A percentile compares a stretch with the other conserved stretches of the same genome.
Evolutionary conservation across 1,140 invertebrate genomes (phyloP).

Genomic region (Calephelis virginiensis): DNA sequence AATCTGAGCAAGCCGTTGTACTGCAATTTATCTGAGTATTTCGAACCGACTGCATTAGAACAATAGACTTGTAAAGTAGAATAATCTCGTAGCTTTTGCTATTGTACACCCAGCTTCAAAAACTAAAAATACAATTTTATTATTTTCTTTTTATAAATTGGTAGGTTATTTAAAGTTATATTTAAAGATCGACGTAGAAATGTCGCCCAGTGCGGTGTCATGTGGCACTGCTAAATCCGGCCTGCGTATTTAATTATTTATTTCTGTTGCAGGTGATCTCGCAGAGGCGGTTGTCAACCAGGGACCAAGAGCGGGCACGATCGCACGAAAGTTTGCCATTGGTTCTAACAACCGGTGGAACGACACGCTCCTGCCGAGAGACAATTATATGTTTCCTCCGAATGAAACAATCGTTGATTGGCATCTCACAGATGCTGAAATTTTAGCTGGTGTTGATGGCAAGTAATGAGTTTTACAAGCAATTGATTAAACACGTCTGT

Average conservation of each 20-base stretch:
- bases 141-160: no score
- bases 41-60: no score
- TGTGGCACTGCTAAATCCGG: no score
- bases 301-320: constrained; percentile 69
- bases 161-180: no score
- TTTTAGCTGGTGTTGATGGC: constrained; percentile 84
- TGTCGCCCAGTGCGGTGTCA: no score
- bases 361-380: constrained; percentile 79
- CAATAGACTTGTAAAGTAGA: no score
- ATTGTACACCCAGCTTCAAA: no score
- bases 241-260: no score
- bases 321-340: constrained; percentile 61
- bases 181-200: neutral
- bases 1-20: no score
- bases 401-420: constrained; percentile 70
- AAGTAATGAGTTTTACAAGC: constrained; percentile 26
- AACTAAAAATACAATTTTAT: no score
- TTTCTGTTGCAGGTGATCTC: constrained; percentile 78
- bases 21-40: no score
- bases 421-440: constrained; percentile 82
- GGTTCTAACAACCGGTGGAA: constrained; percentile 83
- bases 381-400: constrained; percentile 77
- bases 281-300: constrained; percentile 82
- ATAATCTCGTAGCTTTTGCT: no score
- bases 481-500: neutral